A percentile compares a stretch with the other conserved stretches of the same genome.
Evolutionary conservation across 2,888 invertebrate genomes (phyloP).

Genomic region (Amiota minor): DNA sequence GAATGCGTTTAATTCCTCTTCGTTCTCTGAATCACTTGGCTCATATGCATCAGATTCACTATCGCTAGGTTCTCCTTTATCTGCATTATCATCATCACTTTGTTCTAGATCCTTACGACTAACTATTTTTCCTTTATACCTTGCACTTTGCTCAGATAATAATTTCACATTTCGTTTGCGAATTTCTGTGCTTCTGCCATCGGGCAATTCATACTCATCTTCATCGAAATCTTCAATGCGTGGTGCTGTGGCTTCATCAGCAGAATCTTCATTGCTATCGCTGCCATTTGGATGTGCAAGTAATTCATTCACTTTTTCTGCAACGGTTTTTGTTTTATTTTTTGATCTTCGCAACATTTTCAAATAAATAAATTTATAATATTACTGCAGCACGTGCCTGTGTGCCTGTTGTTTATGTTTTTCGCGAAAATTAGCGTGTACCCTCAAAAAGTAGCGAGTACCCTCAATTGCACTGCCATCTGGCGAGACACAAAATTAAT

Average conservation of each 20-base stretch:
- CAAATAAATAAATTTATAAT: no score
- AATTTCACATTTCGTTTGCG: conserved; percentile 80
- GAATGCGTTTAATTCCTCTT: conserved; percentile 44
- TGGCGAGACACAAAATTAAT: conserved; percentile 42
- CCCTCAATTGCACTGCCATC: conserved; percentile 16
- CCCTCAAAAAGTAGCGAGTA: no score
- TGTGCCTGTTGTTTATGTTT: conserved; percentile 38
- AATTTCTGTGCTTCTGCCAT: conserved; percentile 77
- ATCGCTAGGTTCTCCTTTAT: conserved; percentile 54
- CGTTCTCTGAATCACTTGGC: conserved; percentile 54
- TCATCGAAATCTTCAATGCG: conserved; percentile 74
- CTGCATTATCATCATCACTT: conserved; percentile 40
- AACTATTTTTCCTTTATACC: conserved; percentile 83
- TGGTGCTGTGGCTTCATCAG: conserved; percentile 75
- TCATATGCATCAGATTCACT: conserved; percentile 53
- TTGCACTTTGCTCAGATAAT: conserved; percentile 80
- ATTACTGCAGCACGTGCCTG: background rate
- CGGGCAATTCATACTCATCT: conserved; percentile 65
- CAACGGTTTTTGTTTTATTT: conserved; percentile 65
- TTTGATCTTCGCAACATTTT: conserved; percentile 54
- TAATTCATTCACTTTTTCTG: conserved; percentile 80
- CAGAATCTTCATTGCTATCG: conserved; percentile 75
- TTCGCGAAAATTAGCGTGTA: conserved; percentile 36
- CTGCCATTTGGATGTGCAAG: conserved; percentile 77
- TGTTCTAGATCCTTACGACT: conserved; percentile 76